Conservation (phyloP, 1,140 invertebrate genomes). For the Mactra quadrangularis region DNA sequence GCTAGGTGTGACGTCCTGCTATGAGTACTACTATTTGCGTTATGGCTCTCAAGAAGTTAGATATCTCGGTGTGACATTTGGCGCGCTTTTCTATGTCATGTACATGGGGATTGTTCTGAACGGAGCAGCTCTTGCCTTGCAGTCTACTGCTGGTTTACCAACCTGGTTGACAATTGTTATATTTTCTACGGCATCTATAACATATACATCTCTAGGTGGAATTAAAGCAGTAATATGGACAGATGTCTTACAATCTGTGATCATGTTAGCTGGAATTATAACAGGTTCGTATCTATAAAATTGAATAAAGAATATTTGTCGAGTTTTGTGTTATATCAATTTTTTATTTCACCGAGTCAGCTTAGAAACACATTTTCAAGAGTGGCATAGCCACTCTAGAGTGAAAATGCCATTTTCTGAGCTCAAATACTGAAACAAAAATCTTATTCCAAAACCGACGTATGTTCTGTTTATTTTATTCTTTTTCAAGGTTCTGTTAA, state of each 20-base stretch:
- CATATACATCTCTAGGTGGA: conserved; percentile 28
- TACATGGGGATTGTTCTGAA: conserved; percentile 34
- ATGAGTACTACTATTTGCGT: conserved; percentile 15
- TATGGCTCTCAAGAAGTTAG: not conserved
- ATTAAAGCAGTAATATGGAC: conserved; percentile 54
- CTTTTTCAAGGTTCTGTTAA: too few relatives aligned
- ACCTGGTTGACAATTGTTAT: not conserved
- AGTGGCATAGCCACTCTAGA: not conserved
- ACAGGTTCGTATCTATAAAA: conserved; percentile 12
- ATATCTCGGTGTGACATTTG: conserved; percentile 3
- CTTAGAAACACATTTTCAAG: not conserved
- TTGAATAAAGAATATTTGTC: not conserved
- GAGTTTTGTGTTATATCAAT: not conserved
- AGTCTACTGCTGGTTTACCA: not conserved
- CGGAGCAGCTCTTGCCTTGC: conserved; percentile 15
- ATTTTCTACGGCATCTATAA: not conserved
- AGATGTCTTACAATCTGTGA: conserved; percentile 27
- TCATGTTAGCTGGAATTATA: conserved; percentile 26
- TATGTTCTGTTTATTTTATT: not conserved
- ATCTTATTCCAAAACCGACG: not conserved
- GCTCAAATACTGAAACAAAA: not conserved
- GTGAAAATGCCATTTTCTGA: not conserved
- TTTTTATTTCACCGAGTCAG: not conserved
- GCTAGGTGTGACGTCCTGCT: not conserved
- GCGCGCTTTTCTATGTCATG: not conserved